These are phyloP conservation scores for Setophaga kirtlandii DNA, from an alignment of 2,113 vertebrate species.

Conservation along the genomic window DNA sequence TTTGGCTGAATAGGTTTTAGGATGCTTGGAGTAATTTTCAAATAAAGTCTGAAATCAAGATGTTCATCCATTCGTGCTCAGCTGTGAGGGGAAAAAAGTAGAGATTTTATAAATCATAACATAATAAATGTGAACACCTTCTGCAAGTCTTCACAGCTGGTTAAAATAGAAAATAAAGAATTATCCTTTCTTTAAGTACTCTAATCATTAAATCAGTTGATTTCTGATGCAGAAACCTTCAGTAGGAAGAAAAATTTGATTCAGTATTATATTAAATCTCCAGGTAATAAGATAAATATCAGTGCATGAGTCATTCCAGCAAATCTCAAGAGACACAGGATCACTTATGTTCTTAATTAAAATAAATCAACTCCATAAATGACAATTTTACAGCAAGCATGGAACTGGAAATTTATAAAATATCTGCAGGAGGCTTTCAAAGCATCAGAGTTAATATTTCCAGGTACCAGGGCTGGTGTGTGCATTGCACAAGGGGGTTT, in stretches of 20 bases:
- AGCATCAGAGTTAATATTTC: neutral
- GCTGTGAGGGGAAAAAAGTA: neutral
- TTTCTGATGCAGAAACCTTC: neutral
- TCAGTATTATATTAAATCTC: neutral
- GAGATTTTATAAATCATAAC: neutral
- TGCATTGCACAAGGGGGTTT: rapidly evolving
- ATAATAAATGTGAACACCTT: neutral
- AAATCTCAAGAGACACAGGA: neutral
- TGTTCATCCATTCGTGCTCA: neutral
- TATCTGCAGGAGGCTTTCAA: neutral
- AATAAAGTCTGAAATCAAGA: neutral
- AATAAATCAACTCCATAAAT: neutral
- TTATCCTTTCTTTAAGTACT: neutral
- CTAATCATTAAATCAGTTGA: neutral
- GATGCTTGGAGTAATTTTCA: neutral
- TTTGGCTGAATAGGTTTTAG: neutral
- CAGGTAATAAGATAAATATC: neutral
- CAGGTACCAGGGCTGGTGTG: neutral
- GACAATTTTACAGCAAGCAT: neutral
- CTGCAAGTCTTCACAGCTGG: neutral
- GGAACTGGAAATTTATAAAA: neutral
- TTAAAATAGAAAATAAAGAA: neutral
- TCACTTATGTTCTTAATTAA: neutral
- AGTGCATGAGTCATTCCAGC: neutral
- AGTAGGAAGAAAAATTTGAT: neutral